Evolutionary conservation across 2,888 invertebrate genomes (phyloP).

Genomic region (Scaptomyza flava): DNA sequence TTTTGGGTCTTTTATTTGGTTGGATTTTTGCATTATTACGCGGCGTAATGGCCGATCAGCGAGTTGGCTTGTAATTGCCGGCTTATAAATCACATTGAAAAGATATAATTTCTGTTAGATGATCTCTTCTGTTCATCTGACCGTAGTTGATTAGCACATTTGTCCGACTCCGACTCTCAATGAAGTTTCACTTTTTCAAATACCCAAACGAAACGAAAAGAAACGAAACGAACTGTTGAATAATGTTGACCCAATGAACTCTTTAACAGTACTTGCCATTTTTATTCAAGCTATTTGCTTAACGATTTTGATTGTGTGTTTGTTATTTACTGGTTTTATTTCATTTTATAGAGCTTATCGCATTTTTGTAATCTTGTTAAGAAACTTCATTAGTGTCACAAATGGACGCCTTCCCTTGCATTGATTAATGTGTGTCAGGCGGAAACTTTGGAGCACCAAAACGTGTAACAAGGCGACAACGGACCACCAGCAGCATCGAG

Average conservation of each 20-base stretch:
- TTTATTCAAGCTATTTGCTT: constrained; percentile 26
- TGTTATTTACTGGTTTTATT: constrained; percentile 24
- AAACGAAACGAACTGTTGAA: constrained; percentile 32
- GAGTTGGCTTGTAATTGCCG: constrained; percentile 70
- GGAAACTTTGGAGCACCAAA: constrained; percentile 41
- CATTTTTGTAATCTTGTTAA: constrained; percentile 64
- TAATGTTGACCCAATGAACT: constrained; percentile 74
- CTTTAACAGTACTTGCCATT: constrained; percentile 45
- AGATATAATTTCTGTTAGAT: constrained; percentile 71
- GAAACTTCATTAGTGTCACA: constrained; percentile 77
- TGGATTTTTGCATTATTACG: constrained; percentile 71
- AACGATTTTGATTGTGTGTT: constrained; percentile 33
- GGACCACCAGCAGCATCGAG: constrained; percentile 39
- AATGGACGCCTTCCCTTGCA: constrained; percentile 46
- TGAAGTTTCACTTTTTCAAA: constrained; percentile 67
- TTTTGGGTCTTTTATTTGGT: constrained; percentile 11
- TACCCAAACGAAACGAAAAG: constrained; percentile 4
- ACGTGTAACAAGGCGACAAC: constrained; percentile 50
- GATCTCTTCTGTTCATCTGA: constrained; percentile 49
- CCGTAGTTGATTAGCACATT: constrained; percentile 72
- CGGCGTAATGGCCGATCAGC: constrained; percentile 71
- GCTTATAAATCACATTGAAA: constrained; percentile 75
- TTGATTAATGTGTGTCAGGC: constrained; percentile 74
- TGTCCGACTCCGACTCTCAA: constrained; percentile 47
- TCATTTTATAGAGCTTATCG: constrained; percentile 40